Evolutionary conservation across 1,140 invertebrate genomes (phyloP), one percentile per base, ranked within the genome.

Genomic region (Pachypsylla venusta): DNA sequence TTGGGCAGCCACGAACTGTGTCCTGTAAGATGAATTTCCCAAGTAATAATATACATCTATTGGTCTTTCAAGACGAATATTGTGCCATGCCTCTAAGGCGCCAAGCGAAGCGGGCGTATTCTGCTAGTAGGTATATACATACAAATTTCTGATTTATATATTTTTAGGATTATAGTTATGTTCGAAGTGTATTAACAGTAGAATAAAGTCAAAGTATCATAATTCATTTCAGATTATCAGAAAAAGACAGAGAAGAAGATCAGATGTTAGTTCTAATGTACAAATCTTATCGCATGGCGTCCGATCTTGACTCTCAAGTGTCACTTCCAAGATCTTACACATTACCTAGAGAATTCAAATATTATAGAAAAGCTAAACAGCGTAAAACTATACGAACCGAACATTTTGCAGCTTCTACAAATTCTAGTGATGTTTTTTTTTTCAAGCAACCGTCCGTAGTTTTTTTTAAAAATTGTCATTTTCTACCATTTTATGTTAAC

Each of bases 311-410:
- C 68, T 84, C 82, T 68, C 83, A 82, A 73, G 77, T 89, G 54
- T 88, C 85, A 1, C 69, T 89, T 16, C 86, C 87, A 0, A 76
- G 86, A 26, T 89, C 85, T 22, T 89, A 89, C 67, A 90, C 87
- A 1, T 71, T 91, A 13, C 87, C 87, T 0, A 78, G 86, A 25
- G 85, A 90, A 71, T 89, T 89, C 69, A 85, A 85, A 64, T 89
- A 88, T 71, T 85, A 85, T 71, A 72, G 83, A 56, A 76, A 81
- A 59, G 76, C 73, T 10, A 75, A 71, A 35, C 70, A 68, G 60
- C 71, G 71, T 63, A 80, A 78, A 67, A 67, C 77, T 28, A 72
- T 75, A 1, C 68, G 76, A 16, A 73, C 75, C 1, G 77, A 81
- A 58, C 80, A 82, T 67, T 82, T 83, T 67, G 71, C 87, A 16